Evolutionary conservation across 23 tunicate genomes (phyloP), one percentile per base, ranked within the genome.

Genomic region (Trididemnum clinides): DNA sequence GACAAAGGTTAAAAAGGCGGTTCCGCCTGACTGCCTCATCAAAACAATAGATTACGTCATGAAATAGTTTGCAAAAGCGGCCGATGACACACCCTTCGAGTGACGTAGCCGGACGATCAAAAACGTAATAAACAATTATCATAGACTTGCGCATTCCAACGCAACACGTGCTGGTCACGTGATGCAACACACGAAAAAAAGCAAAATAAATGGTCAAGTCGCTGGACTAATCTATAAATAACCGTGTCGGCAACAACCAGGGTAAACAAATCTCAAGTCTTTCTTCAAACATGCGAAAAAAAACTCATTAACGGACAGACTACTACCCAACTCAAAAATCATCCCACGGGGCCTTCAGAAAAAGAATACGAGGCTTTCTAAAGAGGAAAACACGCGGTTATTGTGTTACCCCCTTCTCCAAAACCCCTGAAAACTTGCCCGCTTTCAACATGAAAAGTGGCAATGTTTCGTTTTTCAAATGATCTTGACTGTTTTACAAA

Each of bases 141-240:
- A 29, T 21, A 4, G 69, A 62, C 75, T 28, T 15, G 31, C 36
- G 80, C 80, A 74, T 74, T 74, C 80, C 80, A 74, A 10, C 57
- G 57, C 15, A 38, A 74, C 80, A 74, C 80, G 80, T 74, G 80
- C 77, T 29, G 6, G 58, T 74, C 80, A 74, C 80, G 80, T 74
- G 80, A 74, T 37, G 12, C 5, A 25, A 29, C 57, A 74, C 57
- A 57, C 57, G 75, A 66, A 66, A 66, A n/a, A 66, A 66, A 66
- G 75, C 75, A 66, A 66, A 66, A 66, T 66, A 66, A 44, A 23
- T 66, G 37, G 75, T n/a, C 75, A 74, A 74, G 75, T 66, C 75
- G 75, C n/a, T 32, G 75, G n/a, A 36, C 36, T 29, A 66, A 66
- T 28, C 75, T 66, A 66, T 66, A 66, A 66, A 66, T 66, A 66